A percentile compares a stretch with the other conserved stretches of the same genome.
These are phyloP conservation scores for Patagioenas fasciata DNA, from an alignment of 2,113 vertebrate species.

Conservation along the genomic window DNA sequence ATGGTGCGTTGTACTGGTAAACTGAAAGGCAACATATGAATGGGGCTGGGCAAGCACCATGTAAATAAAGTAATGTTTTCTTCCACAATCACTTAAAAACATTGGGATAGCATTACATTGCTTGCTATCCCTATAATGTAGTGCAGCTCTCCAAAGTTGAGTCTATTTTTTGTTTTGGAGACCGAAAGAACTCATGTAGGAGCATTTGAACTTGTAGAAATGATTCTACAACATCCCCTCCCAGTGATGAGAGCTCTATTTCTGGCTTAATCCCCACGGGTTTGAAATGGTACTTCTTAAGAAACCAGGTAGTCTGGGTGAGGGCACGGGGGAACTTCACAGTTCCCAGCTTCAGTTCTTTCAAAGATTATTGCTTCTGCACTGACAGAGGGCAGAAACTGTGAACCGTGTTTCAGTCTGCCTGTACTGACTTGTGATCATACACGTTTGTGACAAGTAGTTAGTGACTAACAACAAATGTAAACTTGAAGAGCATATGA, in stretches of 20 bases:
- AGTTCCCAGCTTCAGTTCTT: neutral
- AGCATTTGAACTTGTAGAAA: neutral
- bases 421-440: neutral
- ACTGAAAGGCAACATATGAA: neutral
- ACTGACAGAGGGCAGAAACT: neutral
- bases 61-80: neutral
- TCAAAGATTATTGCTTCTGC: neutral
- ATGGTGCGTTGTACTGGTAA: neutral
- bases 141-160: neutral
- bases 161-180: neutral
- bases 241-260: neutral
- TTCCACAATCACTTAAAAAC: neutral
- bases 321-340: neutral
- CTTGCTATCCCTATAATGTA: neutral
- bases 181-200: neutral
- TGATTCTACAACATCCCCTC: neutral
- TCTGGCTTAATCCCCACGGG: neutral
- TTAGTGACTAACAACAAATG: neutral
- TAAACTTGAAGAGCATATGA: neutral
- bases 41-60: fast-evolving
- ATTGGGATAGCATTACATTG: neutral
- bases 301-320: neutral
- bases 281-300: neutral
- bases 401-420: neutral
- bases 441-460: neutral